A percentile compares a stretch with the other conserved stretches of the same genome.
Evolutionary conservation across 2,113 vertebrate genomes (phyloP).

Genomic region (Heterotilapia buettikoferi): DNA sequence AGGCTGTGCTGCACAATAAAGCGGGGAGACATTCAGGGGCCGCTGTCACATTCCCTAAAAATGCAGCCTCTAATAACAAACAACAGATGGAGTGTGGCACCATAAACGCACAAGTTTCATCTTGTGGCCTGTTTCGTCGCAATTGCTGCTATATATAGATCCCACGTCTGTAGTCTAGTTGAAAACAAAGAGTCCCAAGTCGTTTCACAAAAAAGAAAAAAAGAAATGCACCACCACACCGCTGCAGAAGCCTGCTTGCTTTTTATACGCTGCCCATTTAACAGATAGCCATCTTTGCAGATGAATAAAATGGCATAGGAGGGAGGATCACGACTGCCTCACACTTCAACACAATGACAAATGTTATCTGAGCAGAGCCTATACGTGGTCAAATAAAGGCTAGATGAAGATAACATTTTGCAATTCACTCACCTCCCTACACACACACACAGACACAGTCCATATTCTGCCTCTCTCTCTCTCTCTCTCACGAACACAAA

Average conservation of each 20-base stretch:
- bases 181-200: conserved; percentile 10
- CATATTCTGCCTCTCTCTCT: neutral
- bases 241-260: conserved; percentile 9
- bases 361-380: conserved; percentile 16
- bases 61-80: conserved; percentile 34
- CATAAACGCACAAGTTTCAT: conserved; percentile 15
- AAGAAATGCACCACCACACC: neutral
- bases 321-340: conserved; percentile 35
- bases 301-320: conserved; percentile 42
- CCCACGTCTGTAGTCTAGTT: neutral
- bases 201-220: neutral
- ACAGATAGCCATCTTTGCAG: conserved; percentile 56
- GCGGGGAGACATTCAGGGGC: neutral
- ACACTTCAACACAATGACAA: conserved; percentile 16
- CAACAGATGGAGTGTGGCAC: conserved; percentile 12
- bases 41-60: neutral
- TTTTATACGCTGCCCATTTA: conserved; percentile 19
- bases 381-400: neutral
- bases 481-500: neutral
- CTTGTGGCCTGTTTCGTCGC: conserved; percentile 13
- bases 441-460: neutral
- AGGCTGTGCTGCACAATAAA: neutral
- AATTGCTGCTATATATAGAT: conserved; percentile 28
- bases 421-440: neutral
- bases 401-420: conserved; percentile 33